Evolutionary conservation across 2,113 vertebrate species (phyloP), one percentile per base, ranked within the genome.

Genomic region (Leuciscus idus): DNA sequence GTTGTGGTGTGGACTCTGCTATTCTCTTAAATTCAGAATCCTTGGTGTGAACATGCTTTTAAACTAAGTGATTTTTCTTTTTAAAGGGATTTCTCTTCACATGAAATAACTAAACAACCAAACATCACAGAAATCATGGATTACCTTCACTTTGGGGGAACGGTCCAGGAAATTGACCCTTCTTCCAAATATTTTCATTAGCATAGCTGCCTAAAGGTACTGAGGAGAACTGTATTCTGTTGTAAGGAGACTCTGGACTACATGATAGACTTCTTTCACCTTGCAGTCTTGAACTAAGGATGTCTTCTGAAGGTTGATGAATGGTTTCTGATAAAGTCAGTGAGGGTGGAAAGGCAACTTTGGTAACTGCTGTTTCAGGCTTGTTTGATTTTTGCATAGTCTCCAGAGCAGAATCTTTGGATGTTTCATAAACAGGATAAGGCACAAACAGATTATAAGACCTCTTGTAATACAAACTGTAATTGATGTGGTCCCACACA

Each of bases 401-500:
- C 3, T 80, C 73, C 43, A 82, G 30, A 0, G 83, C 1, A 61
- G n/a, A 15, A 70, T 74, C 62, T 1, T 48, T 11, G 28, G 33
- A 0, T 80, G 39, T 48, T 52, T 52, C 85, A 3, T 70, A 0
- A 4, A 33, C 4, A 48, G 62, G 11, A 4, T 7, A 46, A 36
- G 79, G 52, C 61, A 73, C 5, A 61, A 61, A 39, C 55, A 64
- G 13, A 78, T 43, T 12, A 52, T 48, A 59, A 66, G 19, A 55
- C 48, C 75, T 86, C n/a, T 30, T 81, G 62, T 57, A 17, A 82
- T 81, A 68, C 68, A 89, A 77, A 30, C 84, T 84, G 23, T 79
- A 76, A 70, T 87, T 86, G 85, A 88, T 89, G 66, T 87, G 83
- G 28, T 89, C 90, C 90, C 90, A 90, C 33, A 90, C 90, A 55